Evolutionary conservation across 1,140 invertebrate genomes (phyloP).

Genomic region (Zaprionus camerounensis): DNA sequence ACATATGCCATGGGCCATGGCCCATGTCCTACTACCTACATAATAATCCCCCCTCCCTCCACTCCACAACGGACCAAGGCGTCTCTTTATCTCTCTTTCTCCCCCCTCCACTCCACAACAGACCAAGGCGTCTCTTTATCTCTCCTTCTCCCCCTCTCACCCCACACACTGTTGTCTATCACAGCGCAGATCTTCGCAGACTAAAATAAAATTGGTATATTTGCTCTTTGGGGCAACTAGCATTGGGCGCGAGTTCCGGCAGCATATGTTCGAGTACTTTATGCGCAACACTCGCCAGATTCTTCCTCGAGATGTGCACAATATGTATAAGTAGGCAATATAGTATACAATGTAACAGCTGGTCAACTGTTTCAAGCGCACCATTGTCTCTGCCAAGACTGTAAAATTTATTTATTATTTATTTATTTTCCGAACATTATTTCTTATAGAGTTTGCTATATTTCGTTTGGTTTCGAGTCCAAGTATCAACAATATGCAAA

Average conservation of each 20-base stretch:
- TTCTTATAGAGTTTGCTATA: not conserved
- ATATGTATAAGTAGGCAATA: constrained; percentile 45
- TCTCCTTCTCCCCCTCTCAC: not conserved
- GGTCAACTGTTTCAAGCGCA: constrained; percentile 16
- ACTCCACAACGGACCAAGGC: not conserved
- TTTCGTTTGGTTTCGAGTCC: not conserved
- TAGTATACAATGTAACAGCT: constrained; percentile 45
- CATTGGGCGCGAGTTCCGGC: constrained; percentile 8
- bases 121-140: not conserved
- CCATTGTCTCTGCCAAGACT: not conserved
- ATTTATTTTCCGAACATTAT: not conserved
- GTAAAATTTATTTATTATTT: too few species aligned
- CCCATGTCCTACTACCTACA: constrained; percentile 35
- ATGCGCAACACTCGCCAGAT: constrained; percentile 9
- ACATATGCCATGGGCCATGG: constrained; percentile 71
- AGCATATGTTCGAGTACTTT: constrained; percentile 37
- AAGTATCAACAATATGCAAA: not conserved
- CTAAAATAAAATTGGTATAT: constrained; percentile 67
- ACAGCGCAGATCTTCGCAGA: constrained; percentile 51
- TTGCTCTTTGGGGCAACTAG: constrained; percentile 59
- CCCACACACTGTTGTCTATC: constrained; percentile 37
- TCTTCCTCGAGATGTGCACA: constrained; percentile 55
- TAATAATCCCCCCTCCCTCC: constrained; percentile 33
- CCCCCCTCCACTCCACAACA: not conserved
- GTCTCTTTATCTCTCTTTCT: not conserved